These are phyloP conservation scores for Perognathus longimembris DNA, from an alignment of 2,113 vertebrate species.

Conservation along the genomic window DNA sequence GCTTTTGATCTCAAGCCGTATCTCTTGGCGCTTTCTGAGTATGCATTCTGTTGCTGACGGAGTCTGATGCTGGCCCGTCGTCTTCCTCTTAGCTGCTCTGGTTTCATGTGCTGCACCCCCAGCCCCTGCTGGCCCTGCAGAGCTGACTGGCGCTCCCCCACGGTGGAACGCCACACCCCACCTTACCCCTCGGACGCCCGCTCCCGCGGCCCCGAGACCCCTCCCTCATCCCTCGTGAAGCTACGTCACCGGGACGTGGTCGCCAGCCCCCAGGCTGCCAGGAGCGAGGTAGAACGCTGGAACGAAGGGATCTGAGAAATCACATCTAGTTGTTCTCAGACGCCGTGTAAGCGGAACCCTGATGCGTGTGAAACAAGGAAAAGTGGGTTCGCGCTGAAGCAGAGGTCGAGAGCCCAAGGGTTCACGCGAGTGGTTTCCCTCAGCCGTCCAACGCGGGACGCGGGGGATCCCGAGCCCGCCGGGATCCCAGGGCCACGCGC, in stretches of 20 bases:
- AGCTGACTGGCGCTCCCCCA: rapidly evolving
- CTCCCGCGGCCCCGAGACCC: neutral
- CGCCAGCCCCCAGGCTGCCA: neutral
- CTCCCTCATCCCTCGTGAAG: neutral
- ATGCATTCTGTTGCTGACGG: neutral
- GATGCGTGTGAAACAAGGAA: neutral
- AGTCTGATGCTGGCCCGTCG: neutral
- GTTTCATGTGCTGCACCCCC: rapidly evolving
- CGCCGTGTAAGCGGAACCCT: neutral
- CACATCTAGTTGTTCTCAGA: neutral
- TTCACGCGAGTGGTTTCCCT: too few relatives aligned
- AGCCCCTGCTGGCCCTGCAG: neutral
- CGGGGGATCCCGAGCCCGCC: neutral
- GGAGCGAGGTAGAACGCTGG: neutral
- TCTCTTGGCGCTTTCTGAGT: neutral
- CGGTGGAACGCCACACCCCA: neutral
- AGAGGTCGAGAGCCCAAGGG: neutral
- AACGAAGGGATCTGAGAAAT: slow-evolving; percentile 10
- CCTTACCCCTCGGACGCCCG: neutral
- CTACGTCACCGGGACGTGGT: neutral
- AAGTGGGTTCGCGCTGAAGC: neutral
- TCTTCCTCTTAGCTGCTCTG: neutral
- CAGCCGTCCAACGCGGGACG: neutral
- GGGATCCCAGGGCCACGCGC: too few relatives aligned
- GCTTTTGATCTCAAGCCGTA: neutral